Conservation (phyloP, 2,797 vertebrate genomes). For the Esox masquinongy region DNA sequence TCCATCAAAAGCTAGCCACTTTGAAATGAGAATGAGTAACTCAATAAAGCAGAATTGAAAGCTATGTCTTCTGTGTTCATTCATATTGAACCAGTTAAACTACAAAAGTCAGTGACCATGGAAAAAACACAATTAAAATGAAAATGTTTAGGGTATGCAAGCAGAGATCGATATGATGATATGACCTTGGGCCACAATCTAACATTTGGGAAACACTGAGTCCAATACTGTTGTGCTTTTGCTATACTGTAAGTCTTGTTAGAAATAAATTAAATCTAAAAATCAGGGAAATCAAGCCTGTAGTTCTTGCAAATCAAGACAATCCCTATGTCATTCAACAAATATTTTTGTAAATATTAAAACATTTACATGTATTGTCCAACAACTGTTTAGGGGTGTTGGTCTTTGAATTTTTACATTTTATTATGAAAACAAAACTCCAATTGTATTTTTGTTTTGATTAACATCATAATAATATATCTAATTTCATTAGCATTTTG, state of each 20-base stretch:
- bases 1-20: constrained; percentile 58
- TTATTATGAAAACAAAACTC: too few species aligned
- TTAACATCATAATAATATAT: too few species aligned
- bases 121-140: not conserved
- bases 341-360: too few species aligned
- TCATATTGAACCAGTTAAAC: not conserved
- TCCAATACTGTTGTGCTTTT: not conserved
- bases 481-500: too few species aligned
- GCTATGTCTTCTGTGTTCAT: constrained; percentile 21
- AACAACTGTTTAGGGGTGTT: too few species aligned
- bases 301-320: too few species aligned
- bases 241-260: not conserved
- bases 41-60: constrained; percentile 29
- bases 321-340: too few species aligned
- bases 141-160: not conserved
- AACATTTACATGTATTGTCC: too few species aligned
- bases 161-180: not conserved
- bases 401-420: too few species aligned
- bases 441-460: too few species aligned
- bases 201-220: not conserved
- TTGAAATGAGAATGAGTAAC: constrained; percentile 36
- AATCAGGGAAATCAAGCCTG: too few species aligned
- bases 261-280: not conserved
- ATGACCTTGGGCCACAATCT: not conserved
- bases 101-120: constrained; percentile 1